Base-by-base conservation (phyloP, 2,797 vertebrate genomes). In the Melanotaenia boesemani region DNA sequence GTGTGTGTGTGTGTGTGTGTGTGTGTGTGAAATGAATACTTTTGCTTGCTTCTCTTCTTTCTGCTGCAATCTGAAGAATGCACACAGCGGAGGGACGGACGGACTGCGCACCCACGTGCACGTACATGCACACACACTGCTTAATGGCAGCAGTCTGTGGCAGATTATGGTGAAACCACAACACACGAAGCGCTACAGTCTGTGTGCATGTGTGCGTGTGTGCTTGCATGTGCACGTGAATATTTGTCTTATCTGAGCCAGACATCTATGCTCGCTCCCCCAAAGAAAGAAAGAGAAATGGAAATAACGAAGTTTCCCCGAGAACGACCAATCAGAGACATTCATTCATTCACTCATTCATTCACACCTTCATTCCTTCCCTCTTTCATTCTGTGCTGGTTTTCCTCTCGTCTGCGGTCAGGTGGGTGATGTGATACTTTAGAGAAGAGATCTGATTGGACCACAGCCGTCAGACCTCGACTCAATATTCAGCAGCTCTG, bases 121-220 rank as follows among this genome's bases (percentile, higher is more conserved):
- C 54, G 74, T 22, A 37, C 67, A 48, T 11, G 79, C 55, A 69
- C 61, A 66, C 55, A 65, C 70, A 34, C 65, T 82, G 81, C 82
- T 85, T 87, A 82, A 89, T 84, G 73, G 72, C 65, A 48, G 34
- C 28, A 56, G 66, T 32, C 67, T 74, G 79, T 61, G 78, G 70
- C 78, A 81, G 82, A 85, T 82, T 80, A 79, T 82, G 48, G 81
- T 76, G 78, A 85, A 89, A 82, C 83, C 82, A 85, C n/a, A n/a
- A n/a, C n/a, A n/a, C n/a, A n/a, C n/a, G n/a, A n/a, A n/a, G n/a
- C n/a, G 73, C 81, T 2, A 5, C 15, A 46, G 44, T 84, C 85
- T 76, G 64, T 28, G 67, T 72, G 54, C 44, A 2, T 79, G 56
- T 41, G 54, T 77, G 70, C 59, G 71, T 70, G 56, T 41, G 54